A percentile compares a stretch with the other conserved stretches of the same genome.
Conservation (phyloP, 2,888 invertebrate species). For the Shargacucullia verbasci region DNA sequence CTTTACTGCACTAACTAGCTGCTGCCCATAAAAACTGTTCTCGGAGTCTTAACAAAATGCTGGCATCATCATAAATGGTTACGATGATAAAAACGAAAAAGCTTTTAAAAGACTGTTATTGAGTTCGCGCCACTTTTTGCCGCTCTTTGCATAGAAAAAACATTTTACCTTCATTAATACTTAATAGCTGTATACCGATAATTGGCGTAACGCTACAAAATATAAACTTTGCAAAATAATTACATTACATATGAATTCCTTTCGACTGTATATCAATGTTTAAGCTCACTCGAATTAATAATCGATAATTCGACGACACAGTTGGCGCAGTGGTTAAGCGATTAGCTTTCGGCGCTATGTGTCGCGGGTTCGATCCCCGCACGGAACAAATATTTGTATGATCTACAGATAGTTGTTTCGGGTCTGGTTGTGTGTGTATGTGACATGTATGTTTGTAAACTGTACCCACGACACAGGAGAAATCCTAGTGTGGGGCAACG, state of each 20-base stretch:
- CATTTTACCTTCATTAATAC: slow-evolving; percentile 18
- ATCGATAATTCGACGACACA: too few species aligned
- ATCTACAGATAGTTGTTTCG: too few species aligned
- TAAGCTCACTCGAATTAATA: background rate
- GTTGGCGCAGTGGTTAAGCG: too few species aligned
- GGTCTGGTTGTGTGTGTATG: too few species aligned
- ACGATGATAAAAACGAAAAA: slow-evolving; percentile 9
- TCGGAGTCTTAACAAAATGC: slow-evolving; percentile 8
- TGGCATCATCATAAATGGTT: slow-evolving; percentile 29
- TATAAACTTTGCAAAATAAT: slow-evolving; percentile 1
- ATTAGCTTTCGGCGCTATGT: too few species aligned
- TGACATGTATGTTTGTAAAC: too few species aligned
- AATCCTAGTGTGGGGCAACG: too few species aligned
- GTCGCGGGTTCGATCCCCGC: too few species aligned
- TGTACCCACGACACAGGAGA: too few species aligned
- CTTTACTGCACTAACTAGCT: slow-evolving; percentile 13
- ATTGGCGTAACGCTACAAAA: slow-evolving; percentile 10
- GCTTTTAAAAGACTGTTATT: slow-evolving; percentile 25
- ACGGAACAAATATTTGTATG: too few species aligned
- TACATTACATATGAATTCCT: slow-evolving; percentile 6
- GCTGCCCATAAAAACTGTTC: slow-evolving; percentile 8
- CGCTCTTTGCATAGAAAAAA: slow-evolving; percentile 13
- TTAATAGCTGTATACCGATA: background rate
- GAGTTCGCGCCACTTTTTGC: slow-evolving; percentile 15
- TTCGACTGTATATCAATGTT: slow-evolving; percentile 12